Conservation (phyloP, 2,888 invertebrate genomes). For the Spilosoma lubricipeda region DNA sequence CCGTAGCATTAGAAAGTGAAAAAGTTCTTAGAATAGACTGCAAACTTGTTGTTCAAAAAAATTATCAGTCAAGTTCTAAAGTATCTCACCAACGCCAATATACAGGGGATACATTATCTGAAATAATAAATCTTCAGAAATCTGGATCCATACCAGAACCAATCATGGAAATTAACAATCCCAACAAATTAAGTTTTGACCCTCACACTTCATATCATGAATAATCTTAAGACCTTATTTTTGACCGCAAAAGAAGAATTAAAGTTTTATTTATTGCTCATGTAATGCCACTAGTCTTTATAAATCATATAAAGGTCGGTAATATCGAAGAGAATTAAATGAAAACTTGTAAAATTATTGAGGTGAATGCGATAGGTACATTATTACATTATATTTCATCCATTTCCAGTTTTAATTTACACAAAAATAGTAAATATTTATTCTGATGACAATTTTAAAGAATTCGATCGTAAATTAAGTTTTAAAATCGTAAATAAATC, state of each 20-base stretch:
- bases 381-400: neutral
- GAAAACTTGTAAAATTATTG: slow-evolving; percentile 38
- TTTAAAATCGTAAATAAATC: neutral
- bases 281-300: slow-evolving; percentile 56
- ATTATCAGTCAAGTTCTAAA: neutral
- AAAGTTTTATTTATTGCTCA: slow-evolving; percentile 51
- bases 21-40: neutral
- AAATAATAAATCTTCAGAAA: slow-evolving; percentile 6
- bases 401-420: neutral
- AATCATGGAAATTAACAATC: slow-evolving; percentile 34
- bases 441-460: neutral
- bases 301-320: slow-evolving; percentile 66
- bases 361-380: neutral
- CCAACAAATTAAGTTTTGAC: slow-evolving; percentile 34
- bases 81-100: neutral
- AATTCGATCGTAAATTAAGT: neutral
- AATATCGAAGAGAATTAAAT: slow-evolving; percentile 47
- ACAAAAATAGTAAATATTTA: neutral
- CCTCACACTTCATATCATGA: slow-evolving; percentile 32
- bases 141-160: slow-evolving; percentile 5
- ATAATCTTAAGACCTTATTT: slow-evolving; percentile 39
- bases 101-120: neutral
- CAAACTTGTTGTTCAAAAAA: neutral
- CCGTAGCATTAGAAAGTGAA: neutral
- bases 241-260: slow-evolving; percentile 46